A percentile compares a stretch with the other conserved stretches of the same genome.
These are phyloP conservation scores for Agraylea sexmaculata DNA, from an alignment of 1,140 invertebrate genomes.

Conservation along the genomic window DNA sequence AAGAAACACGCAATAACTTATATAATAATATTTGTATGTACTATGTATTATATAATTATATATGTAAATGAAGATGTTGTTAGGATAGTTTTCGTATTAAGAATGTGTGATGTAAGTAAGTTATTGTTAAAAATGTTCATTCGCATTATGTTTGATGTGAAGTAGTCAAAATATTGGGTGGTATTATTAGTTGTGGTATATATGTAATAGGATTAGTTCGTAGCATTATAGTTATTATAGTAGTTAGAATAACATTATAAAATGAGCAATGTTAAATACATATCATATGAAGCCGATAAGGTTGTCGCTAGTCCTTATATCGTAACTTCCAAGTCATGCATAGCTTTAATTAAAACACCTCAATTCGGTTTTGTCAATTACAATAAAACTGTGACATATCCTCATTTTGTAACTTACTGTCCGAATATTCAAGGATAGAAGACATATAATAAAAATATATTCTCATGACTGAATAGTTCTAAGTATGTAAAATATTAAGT, in stretches of 20 bases:
- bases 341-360: too few species aligned
- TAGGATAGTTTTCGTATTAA: neutral
- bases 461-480: too few species aligned
- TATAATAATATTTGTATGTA: neutral
- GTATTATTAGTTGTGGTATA: conserved; percentile 1
- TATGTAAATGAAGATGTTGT: conserved; percentile 1
- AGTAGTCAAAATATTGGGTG: neutral
- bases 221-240: neutral
- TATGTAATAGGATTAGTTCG: conserved; percentile 1
- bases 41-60: neutral
- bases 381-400: too few species aligned
- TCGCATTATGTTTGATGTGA: neutral
- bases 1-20: neutral
- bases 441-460: too few species aligned
- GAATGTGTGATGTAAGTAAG: conserved; percentile 1
- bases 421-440: too few species aligned
- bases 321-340: too few species aligned
- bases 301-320: too few species aligned
- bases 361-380: too few species aligned
- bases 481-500: too few species aligned
- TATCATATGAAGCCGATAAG: too few species aligned
- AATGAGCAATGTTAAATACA: neutral
- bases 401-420: too few species aligned
- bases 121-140: conserved; percentile 4
- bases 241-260: neutral